Conservation (phyloP, 2,797 vertebrate species). For the Rhyacichthys aspro region DNA sequence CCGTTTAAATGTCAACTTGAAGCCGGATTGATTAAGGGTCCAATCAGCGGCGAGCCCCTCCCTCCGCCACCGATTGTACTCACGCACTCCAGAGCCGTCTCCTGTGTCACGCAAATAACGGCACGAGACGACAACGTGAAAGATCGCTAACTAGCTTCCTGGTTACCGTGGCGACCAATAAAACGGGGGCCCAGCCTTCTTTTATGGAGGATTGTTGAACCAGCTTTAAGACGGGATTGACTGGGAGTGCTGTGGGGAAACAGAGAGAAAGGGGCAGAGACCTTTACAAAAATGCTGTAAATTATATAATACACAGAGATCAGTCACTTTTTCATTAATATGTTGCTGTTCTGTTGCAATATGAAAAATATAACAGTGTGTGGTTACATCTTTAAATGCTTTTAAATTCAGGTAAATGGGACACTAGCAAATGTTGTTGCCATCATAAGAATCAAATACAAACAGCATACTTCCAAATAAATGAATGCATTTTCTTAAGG, state of each 20-base stretch:
- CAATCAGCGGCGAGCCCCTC: slow-evolving; percentile 9
- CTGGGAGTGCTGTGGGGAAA: slow-evolving; percentile 2
- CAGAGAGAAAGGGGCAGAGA: background rate
- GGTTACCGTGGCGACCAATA: slow-evolving; percentile 57
- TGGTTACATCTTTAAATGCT: too few species aligned
- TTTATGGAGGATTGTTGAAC: slow-evolving; percentile 23
- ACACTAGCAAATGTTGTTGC: too few species aligned
- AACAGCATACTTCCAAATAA: too few species aligned
- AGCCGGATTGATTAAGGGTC: slow-evolving; percentile 11
- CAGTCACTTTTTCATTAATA: too few species aligned
- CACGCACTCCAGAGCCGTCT: slow-evolving; percentile 3
- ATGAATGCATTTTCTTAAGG: too few species aligned
- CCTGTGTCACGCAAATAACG: slow-evolving; percentile 20
- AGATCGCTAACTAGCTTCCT: slow-evolving; percentile 64
- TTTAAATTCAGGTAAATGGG: too few species aligned
- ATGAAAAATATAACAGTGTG: too few species aligned
- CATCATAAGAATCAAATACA: too few species aligned
- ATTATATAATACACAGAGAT: too few species aligned
- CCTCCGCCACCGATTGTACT: slow-evolving; percentile 9
- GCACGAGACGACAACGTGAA: slow-evolving; percentile 43
- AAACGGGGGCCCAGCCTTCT: slow-evolving; percentile 31
- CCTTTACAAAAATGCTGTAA: too few species aligned
- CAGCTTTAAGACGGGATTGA: slow-evolving; percentile 19
- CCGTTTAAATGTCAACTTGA: slow-evolving; percentile 17
- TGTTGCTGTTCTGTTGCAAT: too few species aligned